These are phyloP conservation scores for Lepeophtheirus salmonis DNA, from an alignment of 1,140 invertebrate genomes.

Conservation along the genomic window DNA sequence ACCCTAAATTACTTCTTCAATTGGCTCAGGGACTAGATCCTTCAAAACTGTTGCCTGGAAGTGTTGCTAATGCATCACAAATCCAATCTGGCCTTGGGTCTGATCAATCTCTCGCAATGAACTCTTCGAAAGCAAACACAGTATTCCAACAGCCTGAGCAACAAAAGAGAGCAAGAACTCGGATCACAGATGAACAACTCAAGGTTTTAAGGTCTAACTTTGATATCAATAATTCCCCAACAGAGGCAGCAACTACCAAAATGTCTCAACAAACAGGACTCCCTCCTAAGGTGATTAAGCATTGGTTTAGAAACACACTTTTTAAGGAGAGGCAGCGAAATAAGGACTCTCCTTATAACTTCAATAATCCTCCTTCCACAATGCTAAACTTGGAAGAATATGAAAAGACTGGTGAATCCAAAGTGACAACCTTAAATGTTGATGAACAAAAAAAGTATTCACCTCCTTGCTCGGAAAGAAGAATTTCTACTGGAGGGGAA, in stretches of 20 bases:
- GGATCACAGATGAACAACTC: conserved; percentile 89
- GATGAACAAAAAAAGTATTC: conserved; percentile 15
- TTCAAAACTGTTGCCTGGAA: background rate
- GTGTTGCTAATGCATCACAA: conserved; percentile 33
- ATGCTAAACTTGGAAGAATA: conserved; percentile 92
- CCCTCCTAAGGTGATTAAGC: conserved; percentile 93
- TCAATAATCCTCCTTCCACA: conserved; percentile 92
- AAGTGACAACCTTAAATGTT: conserved; percentile 39
- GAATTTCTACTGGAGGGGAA: background rate
- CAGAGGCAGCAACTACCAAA: conserved; percentile 86
- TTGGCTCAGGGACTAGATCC: conserved; percentile 11
- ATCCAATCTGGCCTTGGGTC: no score
- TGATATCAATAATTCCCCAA: conserved; percentile 93
- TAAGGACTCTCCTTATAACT: conserved; percentile 98
- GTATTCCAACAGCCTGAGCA: conserved; percentile 30
- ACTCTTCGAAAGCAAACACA: conserved; percentile 39
- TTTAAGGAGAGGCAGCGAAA: conserved; percentile 97
- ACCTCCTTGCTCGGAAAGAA: background rate
- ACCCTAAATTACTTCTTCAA: conserved; percentile 19
- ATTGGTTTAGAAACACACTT: conserved; percentile 98
- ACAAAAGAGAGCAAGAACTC: conserved; percentile 80
- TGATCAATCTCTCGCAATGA: conserved; percentile 38
- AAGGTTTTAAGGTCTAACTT: conserved; percentile 89
- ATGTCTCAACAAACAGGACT: conserved; percentile 87
- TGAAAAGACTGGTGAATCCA: conserved; percentile 93